Conservation (phyloP, 2,797 vertebrate species). For the Oreochromis grahami region DNA sequence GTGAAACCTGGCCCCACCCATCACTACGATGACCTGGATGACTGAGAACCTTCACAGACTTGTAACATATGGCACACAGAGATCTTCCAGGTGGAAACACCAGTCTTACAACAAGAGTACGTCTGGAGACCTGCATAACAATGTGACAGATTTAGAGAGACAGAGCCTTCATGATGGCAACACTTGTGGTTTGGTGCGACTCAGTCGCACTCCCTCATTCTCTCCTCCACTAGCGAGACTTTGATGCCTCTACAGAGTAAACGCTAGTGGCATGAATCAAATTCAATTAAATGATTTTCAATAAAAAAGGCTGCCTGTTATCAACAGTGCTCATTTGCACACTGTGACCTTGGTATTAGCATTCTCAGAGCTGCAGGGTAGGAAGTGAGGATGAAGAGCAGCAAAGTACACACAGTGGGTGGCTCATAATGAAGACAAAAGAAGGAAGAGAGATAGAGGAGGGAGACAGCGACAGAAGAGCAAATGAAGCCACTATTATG, state of each 20-base stretch:
- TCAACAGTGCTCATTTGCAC: slow-evolving; percentile 73
- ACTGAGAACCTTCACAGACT: too few species aligned
- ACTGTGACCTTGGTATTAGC: slow-evolving; percentile 72
- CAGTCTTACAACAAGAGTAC: background rate
- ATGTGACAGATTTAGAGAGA: background rate
- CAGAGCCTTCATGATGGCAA: slow-evolving; percentile 22
- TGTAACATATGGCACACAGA: background rate
- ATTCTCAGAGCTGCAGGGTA: slow-evolving; percentile 38
- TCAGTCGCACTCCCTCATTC: background rate
- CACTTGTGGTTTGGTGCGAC: background rate
- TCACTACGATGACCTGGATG: too few species aligned
- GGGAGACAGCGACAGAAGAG: background rate
- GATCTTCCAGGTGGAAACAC: background rate
- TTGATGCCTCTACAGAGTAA: slow-evolving; percentile 57
- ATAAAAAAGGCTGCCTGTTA: slow-evolving; percentile 52
- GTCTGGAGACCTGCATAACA: background rate
- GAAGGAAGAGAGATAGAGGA: background rate
- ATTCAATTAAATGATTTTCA: slow-evolving; percentile 77
- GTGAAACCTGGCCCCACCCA: too few species aligned
- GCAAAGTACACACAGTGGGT: slow-evolving; percentile 31
- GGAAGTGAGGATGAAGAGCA: slow-evolving; percentile 41
- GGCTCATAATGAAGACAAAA: slow-evolving; percentile 36
- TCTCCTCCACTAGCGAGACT: slow-evolving; percentile 37
- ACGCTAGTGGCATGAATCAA: slow-evolving; percentile 70
- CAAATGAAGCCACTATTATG: background rate